These are phyloP conservation scores for Cosmia trapezina DNA, from an alignment of 2,888 invertebrate species.

Conservation along the genomic window DNA sequence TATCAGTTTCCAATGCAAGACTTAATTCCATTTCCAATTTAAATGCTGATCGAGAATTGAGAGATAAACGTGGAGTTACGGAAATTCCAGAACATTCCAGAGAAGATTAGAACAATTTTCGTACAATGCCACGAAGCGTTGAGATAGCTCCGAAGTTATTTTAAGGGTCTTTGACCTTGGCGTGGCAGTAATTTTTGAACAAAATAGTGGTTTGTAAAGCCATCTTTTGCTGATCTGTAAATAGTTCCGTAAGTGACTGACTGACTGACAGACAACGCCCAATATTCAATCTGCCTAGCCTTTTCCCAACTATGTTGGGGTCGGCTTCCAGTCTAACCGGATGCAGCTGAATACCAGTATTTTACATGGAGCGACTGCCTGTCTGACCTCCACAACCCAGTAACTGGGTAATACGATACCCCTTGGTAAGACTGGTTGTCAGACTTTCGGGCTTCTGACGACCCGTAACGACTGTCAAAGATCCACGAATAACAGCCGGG, in stretches of 20 bases:
- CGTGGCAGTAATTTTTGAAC: not conserved
- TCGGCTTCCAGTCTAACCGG: too few species aligned
- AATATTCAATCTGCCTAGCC: too few species aligned
- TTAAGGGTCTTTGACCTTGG: slow-evolving; percentile 24
- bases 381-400: too few species aligned
- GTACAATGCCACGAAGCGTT: slow-evolving; percentile 25
- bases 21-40: slow-evolving; percentile 49
- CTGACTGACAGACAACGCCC: too few species aligned
- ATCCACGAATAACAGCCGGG: too few species aligned
- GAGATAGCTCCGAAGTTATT: slow-evolving; percentile 23
- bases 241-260: not conserved
- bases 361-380: too few species aligned
- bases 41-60: slow-evolving; percentile 39
- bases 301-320: too few species aligned
- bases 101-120: slow-evolving; percentile 46
- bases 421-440: too few species aligned
- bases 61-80: slow-evolving; percentile 24
- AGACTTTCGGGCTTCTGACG: too few species aligned
- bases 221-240: not conserved
- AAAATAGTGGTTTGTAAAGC: not conserved
- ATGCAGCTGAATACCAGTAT: too few species aligned
- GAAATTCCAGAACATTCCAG: slow-evolving; percentile 31
- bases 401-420: too few species aligned
- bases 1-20: slow-evolving; percentile 9
- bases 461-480: too few species aligned